phyloP scores from a whole-genome alignment of 1,140 invertebrate genomes.

The Pseudachorutes palmiensis region DNA sequence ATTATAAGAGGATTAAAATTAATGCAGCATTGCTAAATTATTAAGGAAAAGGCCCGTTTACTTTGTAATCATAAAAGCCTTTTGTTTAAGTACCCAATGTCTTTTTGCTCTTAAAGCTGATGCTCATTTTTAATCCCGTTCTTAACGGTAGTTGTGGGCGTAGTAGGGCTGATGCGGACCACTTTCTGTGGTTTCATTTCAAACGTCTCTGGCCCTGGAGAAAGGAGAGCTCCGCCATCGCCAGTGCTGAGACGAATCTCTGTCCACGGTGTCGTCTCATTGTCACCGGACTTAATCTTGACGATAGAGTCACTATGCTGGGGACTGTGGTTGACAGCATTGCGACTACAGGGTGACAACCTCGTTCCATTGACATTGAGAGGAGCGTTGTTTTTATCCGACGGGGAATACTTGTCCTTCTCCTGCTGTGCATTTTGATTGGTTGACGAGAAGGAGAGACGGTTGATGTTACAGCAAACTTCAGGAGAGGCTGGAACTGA shows the following conservation, averaged over 20 bases:
- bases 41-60: not conserved
- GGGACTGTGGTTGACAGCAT: not conserved
- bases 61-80: not conserved
- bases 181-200: slow-evolving; percentile 10
- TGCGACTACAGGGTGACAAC: not conserved
- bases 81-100: not conserved
- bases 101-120: not conserved
- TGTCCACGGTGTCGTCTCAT: not conserved
- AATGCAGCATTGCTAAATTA: too few species aligned
- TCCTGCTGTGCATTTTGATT: not conserved
- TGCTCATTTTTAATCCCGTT: slow-evolving; percentile 5
- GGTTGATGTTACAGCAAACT: slow-evolving; percentile 7
- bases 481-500: slow-evolving; percentile 36
- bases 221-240: too few species aligned
- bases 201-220: not conserved
- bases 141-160: not conserved
- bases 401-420: not conserved
- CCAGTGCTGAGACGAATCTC: slow-evolving; percentile 5
- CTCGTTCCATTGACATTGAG: slow-evolving; percentile 6
- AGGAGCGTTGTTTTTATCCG: not conserved
- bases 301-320: not conserved
- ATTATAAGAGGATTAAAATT: too few species aligned
- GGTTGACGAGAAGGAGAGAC: slow-evolving; percentile 4
- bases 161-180: not conserved
- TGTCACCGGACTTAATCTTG: not conserved